Conservation (phyloP, 2,888 invertebrate genomes). For the Philopedon plagiatum region DNA sequence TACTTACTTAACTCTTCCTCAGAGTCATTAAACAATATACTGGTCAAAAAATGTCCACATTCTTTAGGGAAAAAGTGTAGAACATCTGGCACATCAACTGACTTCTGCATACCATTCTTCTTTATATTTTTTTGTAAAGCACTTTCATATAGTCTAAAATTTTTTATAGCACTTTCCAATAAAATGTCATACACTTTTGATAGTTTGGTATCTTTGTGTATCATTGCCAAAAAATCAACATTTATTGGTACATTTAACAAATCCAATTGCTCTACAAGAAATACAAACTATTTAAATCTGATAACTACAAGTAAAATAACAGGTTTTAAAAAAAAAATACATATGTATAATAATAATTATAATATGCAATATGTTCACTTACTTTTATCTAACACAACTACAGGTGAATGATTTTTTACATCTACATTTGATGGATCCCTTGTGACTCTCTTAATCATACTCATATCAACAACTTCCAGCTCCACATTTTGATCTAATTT, state of each 20-base stretch:
- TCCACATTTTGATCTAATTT: conserved; percentile 57
- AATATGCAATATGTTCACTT: too few relatives aligned
- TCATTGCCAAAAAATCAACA: conserved; percentile 81
- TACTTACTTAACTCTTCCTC: conserved; percentile 80
- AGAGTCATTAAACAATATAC: conserved; percentile 78
- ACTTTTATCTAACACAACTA: conserved; percentile 79
- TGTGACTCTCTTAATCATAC: conserved; percentile 76
- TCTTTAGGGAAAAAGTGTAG: conserved; percentile 82
- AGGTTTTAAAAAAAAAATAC: background rate
- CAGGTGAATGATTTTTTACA: conserved; percentile 68
- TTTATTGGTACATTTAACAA: conserved; percentile 75
- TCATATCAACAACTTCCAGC: conserved; percentile 73
- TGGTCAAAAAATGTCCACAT: conserved; percentile 84
- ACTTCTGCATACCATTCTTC: conserved; percentile 52
- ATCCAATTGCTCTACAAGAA: conserved; percentile 64
- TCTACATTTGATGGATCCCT: conserved; percentile 70
- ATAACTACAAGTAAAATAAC: too few relatives aligned
- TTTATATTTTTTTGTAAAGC: conserved; percentile 30
- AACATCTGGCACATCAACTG: conserved; percentile 72
- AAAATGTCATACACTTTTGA: conserved; percentile 80
- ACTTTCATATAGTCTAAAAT: conserved; percentile 76
- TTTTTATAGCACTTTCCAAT: conserved; percentile 82
- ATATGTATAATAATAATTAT: conserved; percentile 1
- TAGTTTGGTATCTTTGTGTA: conserved; percentile 76
- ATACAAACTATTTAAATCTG: too few relatives aligned